Evolutionary conservation across 92 coral and sea anemone species (phyloP).

Genomic region (Pocillopora meandrina): DNA sequence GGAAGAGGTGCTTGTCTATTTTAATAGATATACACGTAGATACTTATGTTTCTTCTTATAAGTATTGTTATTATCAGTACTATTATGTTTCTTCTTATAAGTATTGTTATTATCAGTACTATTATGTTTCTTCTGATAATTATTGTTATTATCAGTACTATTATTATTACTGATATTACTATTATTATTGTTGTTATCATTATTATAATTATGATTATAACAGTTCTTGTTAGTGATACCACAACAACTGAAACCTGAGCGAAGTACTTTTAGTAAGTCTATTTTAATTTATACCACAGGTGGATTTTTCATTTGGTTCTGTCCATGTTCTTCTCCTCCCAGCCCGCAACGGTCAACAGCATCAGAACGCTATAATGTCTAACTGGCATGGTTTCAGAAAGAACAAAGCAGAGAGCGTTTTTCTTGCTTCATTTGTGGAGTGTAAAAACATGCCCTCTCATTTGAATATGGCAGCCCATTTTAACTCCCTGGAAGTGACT

Average conservation of each 20-base stretch:
- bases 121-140: too few relatives aligned
- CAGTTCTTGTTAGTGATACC: too few relatives aligned
- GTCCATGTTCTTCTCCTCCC: conserved; percentile 76
- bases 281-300: conserved; percentile 41
- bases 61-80: too few relatives aligned
- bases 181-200: too few relatives aligned
- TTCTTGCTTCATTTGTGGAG: too few relatives aligned
- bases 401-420: not conserved
- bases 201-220: too few relatives aligned
- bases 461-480: not conserved
- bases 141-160: too few relatives aligned
- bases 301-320: conserved; percentile 75
- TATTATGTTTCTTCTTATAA: too few relatives aligned
- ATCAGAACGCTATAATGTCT: conserved; percentile 76
- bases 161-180: too few relatives aligned
- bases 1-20: conserved; percentile 78
- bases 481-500: not conserved
- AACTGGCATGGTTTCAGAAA: not conserved
- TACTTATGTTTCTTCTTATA: too few relatives aligned
- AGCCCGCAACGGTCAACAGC: conserved; percentile 42
- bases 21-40: not conserved
- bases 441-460: not conserved
- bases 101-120: too few relatives aligned
- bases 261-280: not conserved
- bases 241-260: too few relatives aligned